These are phyloP conservation scores for Microcebus murinus DNA, from an alignment of 2,113 vertebrate species.

Conservation along the genomic window DNA sequence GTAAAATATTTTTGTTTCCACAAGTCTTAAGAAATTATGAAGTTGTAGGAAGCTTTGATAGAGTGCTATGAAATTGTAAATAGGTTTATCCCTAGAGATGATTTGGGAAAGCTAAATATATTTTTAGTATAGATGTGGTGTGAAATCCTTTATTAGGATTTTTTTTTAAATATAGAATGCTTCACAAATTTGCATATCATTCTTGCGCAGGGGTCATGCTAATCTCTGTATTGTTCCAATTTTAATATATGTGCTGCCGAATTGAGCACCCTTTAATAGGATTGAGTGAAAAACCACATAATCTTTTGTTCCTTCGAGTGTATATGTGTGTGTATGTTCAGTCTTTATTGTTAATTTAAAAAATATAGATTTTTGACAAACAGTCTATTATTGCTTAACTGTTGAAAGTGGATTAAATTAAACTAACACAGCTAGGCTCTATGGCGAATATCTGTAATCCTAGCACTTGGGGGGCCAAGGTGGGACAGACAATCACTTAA, in stretches of 20 bases:
- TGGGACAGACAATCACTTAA: too few relatives aligned
- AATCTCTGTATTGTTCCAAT: too few relatives aligned
- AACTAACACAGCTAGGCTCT: too few relatives aligned
- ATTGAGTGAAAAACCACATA: background rate
- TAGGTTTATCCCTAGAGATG: background rate
- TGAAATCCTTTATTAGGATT: background rate
- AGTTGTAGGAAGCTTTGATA: background rate
- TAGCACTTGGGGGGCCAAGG: too few relatives aligned
- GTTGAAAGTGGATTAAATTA: background rate
- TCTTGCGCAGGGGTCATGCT: too few relatives aligned
- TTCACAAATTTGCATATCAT: too few relatives aligned
- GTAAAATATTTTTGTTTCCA: background rate
- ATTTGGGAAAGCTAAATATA: background rate
- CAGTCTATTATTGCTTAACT: background rate
- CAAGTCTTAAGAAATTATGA: background rate
- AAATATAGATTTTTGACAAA: background rate
- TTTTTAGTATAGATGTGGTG: background rate
- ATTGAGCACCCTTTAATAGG: background rate
- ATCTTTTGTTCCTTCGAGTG: background rate
- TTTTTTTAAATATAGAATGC: too few relatives aligned
- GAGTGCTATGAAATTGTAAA: background rate
- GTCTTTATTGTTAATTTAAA: slow-evolving; percentile 9
- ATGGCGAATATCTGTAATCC: too few relatives aligned
- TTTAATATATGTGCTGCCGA: too few relatives aligned
- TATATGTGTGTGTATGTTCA: background rate